Percentiles rank a stretch among this genome's conserved stretches.
Evolutionary conservation across 2,888 invertebrate genomes (phyloP).

Genomic region (Platypus cylindrus): DNA sequence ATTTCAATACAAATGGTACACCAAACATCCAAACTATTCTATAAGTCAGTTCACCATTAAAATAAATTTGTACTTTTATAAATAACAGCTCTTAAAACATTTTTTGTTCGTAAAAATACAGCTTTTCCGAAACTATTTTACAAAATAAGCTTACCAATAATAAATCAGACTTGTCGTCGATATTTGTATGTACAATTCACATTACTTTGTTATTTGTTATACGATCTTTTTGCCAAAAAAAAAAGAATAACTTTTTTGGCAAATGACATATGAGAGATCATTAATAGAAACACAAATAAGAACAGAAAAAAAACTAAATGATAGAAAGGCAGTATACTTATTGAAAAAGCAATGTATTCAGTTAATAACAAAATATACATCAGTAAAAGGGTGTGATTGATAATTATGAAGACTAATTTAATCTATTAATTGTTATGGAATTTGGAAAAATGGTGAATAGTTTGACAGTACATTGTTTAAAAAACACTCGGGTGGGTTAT

Average conservation of each 20-base stretch:
- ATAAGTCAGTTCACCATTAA: conserved; percentile 27
- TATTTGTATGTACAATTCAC: conserved; percentile 21
- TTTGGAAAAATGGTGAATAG: no score
- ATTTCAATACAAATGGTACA: conserved; percentile 34
- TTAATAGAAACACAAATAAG: no score
- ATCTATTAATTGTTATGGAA: no score
- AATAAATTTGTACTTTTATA: conserved; percentile 31
- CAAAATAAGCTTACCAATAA: conserved; percentile 26
- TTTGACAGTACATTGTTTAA: no score
- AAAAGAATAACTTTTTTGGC: conserved; percentile 13
- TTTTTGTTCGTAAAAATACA: conserved; percentile 23
- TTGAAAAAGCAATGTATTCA: conserved; percentile 8
- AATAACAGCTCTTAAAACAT: conserved; percentile 25
- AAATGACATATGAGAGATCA: conserved; percentile 15
- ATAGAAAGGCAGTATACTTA: conserved; percentile 13
- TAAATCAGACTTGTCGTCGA: conserved; percentile 26
- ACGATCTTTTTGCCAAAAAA: conserved; percentile 12
- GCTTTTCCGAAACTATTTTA: conserved; percentile 11
- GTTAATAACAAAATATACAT: no score
- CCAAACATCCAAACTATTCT: conserved; percentile 33
- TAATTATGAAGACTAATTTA: no score
- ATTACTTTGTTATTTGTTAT: conserved; percentile 7
- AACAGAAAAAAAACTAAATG: conserved; percentile 14
- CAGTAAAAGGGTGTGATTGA: no score
- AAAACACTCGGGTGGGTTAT: no score